phyloP scores from a whole-genome alignment of 2,113 vertebrate species.

The Leucosticte australis region DNA sequence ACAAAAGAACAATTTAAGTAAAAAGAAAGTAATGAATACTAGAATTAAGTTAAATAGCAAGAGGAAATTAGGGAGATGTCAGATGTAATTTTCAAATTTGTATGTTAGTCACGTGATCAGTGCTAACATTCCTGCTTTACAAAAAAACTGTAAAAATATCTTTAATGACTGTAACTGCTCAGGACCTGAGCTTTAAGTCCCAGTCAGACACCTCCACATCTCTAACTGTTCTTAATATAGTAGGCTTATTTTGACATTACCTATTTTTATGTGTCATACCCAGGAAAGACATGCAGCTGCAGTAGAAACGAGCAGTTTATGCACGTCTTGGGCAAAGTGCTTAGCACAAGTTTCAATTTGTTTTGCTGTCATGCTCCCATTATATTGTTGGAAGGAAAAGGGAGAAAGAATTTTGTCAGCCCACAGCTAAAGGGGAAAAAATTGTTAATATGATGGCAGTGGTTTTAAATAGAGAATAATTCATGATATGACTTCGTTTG shows the following conservation, averaged over 20 bases:
- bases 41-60: neutral
- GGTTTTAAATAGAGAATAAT: neutral
- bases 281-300: neutral
- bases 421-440: constrained; percentile 8
- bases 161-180: neutral
- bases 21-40: neutral
- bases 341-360: constrained; percentile 2
- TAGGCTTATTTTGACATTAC: constrained; percentile 13
- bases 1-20: neutral
- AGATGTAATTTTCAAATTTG: constrained; percentile 13
- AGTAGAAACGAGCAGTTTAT: neutral
- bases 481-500: neutral
- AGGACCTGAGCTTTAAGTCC: neutral
- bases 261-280: neutral
- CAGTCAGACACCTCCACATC: neutral
- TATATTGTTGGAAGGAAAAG: neutral
- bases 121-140: neutral
- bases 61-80: neutral
- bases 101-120: neutral
- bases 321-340: neutral
- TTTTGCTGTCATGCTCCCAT: neutral
- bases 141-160: neutral
- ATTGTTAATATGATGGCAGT: neutral
- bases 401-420: neutral
- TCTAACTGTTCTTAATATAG: neutral